Conservation (phyloP, 2,113 vertebrate genomes). For the Hucho hucho region DNA sequence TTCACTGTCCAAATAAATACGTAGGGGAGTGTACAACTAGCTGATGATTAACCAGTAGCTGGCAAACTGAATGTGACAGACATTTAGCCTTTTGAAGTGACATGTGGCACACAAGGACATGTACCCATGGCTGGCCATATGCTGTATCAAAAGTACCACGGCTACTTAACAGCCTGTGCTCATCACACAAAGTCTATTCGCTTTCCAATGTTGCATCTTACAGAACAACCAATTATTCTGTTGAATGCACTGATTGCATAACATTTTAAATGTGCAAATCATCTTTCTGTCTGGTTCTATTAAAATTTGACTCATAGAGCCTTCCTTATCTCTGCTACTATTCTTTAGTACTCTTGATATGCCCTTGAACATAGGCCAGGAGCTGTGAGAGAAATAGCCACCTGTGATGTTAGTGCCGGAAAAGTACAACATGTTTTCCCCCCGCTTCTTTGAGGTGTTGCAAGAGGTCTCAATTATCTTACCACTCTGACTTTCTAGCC, state of each 20-base stretch:
- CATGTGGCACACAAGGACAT: too few relatives aligned
- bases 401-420: constrained; percentile 29
- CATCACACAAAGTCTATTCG: too few relatives aligned
- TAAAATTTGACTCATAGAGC: not conserved
- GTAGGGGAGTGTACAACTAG: too few relatives aligned
- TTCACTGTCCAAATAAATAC: too few relatives aligned
- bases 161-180: too few relatives aligned
- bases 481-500: too few relatives aligned
- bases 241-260: not conserved
- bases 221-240: not conserved
- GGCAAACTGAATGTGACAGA: too few relatives aligned
- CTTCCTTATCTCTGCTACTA: not conserved
- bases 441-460: not conserved
- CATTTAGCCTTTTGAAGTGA: too few relatives aligned
- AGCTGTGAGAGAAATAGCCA: constrained; percentile 48
- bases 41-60: too few relatives aligned
- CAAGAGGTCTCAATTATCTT: not conserved
- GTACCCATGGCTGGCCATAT: too few relatives aligned
- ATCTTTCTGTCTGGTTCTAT: not conserved
- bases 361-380: constrained; percentile 37
- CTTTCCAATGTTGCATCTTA: too few relatives aligned
- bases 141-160: too few relatives aligned
- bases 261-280: not conserved
- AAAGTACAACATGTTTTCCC: not conserved
- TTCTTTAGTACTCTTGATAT: not conserved